Base-by-base conservation (phyloP, 2,797 vertebrate species). In the Coreius guichenoti region DNA sequence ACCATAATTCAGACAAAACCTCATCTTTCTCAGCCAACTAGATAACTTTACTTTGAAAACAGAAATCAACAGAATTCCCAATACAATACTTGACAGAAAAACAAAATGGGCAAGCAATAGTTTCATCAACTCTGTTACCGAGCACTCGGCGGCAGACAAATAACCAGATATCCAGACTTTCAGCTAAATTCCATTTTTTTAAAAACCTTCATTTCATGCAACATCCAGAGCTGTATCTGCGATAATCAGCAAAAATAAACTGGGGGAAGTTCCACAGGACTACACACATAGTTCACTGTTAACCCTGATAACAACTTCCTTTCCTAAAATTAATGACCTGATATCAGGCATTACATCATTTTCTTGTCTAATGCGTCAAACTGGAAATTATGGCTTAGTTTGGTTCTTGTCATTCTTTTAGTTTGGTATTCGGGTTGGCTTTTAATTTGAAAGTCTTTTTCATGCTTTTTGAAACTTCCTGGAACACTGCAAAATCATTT, bases 151-250 rank as follows among this genome's bases (percentile, higher is more conserved):
- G 21, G 31, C 39, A 63, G 56, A 58, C 43, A 65, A 33, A 78
- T 81, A 79, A 47, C 67, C 83, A 88, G 79, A 79, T 87, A 73
- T 81, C 82, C 75, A 77, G 75, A 63, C 70, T 63, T 74, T 31
- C 58, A 82, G 76, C 68, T 31, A 80, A 58, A 80, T 74, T 85
- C 80, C 47, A 86, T 74, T 0, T 1, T 43, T 39, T 39, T 39
- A 0, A 12, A 19, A 19, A 6, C 3, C 5, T 70, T 11, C 3
- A 77, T 83, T 80, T 49, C 12, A 88, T 70, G 58, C 54, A 85
- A 72, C 43, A 49, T 77, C 31, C 33, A 70, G 75, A 73, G 86
- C 77, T 65, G 67, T 78, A 77, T 80, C 21, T 16, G 58, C 13
- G 45, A 68, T 43, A 2, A 75, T 23, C 74, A 65, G 45, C 21